These are phyloP conservation scores for Gobius niger DNA, from an alignment of 2,113 vertebrate genomes.

Conservation along the genomic window DNA sequence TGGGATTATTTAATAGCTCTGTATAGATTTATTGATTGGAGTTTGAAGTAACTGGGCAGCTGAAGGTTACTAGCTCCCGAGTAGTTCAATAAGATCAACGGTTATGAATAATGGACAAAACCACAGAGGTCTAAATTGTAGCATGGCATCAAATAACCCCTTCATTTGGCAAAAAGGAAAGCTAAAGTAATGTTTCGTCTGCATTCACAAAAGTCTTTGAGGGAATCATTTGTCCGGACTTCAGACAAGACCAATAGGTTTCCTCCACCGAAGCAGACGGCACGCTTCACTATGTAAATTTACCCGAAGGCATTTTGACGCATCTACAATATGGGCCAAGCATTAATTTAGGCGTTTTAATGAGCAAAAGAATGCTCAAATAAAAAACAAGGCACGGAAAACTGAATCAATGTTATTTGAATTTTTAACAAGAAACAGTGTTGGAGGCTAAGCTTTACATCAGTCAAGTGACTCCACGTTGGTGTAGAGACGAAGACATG, in stretches of 20 bases:
- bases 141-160: not conserved
- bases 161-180: slow-evolving; percentile 5
- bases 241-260: slow-evolving; percentile 12
- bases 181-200: not conserved
- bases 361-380: not conserved
- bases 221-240: slow-evolving; percentile 9
- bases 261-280: slow-evolving; percentile 12
- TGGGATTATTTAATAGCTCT: not conserved
- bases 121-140: not conserved
- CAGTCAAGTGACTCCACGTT: not conserved
- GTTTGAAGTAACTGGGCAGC: not conserved
- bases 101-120: not conserved
- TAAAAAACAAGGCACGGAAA: not conserved
- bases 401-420: not conserved
- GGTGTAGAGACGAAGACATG: not conserved
- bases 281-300: slow-evolving; percentile 32
- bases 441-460: not conserved
- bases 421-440: not conserved
- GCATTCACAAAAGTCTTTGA: slow-evolving; percentile 13
- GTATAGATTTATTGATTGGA: slow-evolving; percentile 2
- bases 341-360: slow-evolving; percentile 2
- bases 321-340: slow-evolving; percentile 30
- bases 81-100: slow-evolving; percentile 8
- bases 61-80: not conserved
- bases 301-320: slow-evolving; percentile 25